phyloP scores from a whole-genome alignment of 2,888 invertebrate genomes.

The Caradrina clavipalpis region DNA sequence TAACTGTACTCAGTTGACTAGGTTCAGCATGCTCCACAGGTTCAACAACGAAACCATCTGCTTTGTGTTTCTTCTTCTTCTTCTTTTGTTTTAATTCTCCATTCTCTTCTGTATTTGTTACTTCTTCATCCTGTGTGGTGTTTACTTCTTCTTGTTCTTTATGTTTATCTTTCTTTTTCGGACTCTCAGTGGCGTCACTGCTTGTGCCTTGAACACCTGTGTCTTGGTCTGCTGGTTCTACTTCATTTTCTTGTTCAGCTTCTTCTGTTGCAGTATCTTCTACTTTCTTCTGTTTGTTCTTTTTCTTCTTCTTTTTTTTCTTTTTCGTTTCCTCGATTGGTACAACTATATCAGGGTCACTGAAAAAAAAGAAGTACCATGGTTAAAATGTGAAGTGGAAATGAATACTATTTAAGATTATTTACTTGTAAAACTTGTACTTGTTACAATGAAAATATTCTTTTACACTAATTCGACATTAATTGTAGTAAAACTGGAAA shows the following conservation, averaged over 20 bases:
- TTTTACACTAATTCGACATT: too few relatives aligned
- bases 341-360: conserved; percentile 81
- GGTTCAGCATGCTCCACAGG: conserved; percentile 67
- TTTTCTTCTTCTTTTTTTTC: conserved; percentile 84
- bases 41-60: conserved; percentile 72
- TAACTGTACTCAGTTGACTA: conserved; percentile 65
- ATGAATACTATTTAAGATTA: too few relatives aligned
- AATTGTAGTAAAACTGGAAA: too few relatives aligned
- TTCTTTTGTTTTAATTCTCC: conserved; percentile 57
- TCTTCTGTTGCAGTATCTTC: conserved; percentile 40
- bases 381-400: too few relatives aligned
- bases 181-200: conserved; percentile 24
- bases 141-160: conserved; percentile 22
- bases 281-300: conserved; percentile 70
- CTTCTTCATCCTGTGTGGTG: conserved; percentile 19
- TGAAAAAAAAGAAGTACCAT: conserved; percentile 60
- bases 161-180: conserved; percentile 51
- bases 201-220: conserved; percentile 32
- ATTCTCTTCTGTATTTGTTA: conserved; percentile 27
- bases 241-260: conserved; percentile 22
- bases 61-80: conserved; percentile 73
- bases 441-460: too few relatives aligned
- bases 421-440: too few relatives aligned
- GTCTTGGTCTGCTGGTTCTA: conserved; percentile 27
- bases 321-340: conserved; percentile 78